phyloP scores from a whole-genome alignment of 2,888 invertebrate species.

The Dolichomitus sp. region DNA sequence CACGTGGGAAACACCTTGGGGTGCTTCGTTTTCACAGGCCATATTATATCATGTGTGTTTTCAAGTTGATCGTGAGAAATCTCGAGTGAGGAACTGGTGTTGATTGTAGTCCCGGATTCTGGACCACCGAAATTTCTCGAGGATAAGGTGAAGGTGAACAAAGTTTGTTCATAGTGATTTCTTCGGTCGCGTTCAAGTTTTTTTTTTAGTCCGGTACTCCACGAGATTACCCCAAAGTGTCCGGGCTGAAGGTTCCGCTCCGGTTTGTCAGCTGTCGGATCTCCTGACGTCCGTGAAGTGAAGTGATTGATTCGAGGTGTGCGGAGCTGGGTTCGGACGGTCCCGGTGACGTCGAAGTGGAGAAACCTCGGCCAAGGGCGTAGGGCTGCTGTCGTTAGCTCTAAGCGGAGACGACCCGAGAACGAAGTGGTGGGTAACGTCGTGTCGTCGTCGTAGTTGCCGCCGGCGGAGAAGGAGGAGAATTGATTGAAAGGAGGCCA shows the following conservation, averaged over 20 bases:
- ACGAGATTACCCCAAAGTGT: background rate
- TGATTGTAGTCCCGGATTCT: slow-evolving; percentile 5
- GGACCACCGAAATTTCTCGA: background rate
- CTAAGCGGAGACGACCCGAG: slow-evolving; percentile 6
- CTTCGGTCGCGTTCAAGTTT: background rate
- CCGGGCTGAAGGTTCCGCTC: slow-evolving; percentile 13
- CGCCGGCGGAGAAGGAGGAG: slow-evolving; percentile 67
- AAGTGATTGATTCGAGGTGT: slow-evolving; percentile 49
- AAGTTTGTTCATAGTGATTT: background rate
- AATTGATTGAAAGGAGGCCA: slow-evolving; percentile 75
- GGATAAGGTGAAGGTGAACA: slow-evolving; percentile 36
- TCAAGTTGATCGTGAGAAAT: slow-evolving; percentile 17
- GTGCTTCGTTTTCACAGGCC: slow-evolving; percentile 5
- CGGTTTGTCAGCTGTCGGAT: slow-evolving; percentile 29
- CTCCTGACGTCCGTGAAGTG: slow-evolving; percentile 41
- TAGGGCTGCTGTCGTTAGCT: slow-evolving; percentile 2
- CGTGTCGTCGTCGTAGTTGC: slow-evolving; percentile 7
- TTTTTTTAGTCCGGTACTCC: background rate
- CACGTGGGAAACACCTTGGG: slow-evolving; percentile 71
- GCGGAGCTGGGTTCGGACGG: background rate
- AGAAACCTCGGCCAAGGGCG: slow-evolving; percentile 9
- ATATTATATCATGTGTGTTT: background rate
- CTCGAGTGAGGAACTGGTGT: slow-evolving; percentile 30
- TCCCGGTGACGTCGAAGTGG: slow-evolving; percentile 11
- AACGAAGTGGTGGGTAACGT: slow-evolving; percentile 7